Base-by-base conservation (phyloP, 2,888 invertebrate species). In the Selenia dentaria region DNA sequence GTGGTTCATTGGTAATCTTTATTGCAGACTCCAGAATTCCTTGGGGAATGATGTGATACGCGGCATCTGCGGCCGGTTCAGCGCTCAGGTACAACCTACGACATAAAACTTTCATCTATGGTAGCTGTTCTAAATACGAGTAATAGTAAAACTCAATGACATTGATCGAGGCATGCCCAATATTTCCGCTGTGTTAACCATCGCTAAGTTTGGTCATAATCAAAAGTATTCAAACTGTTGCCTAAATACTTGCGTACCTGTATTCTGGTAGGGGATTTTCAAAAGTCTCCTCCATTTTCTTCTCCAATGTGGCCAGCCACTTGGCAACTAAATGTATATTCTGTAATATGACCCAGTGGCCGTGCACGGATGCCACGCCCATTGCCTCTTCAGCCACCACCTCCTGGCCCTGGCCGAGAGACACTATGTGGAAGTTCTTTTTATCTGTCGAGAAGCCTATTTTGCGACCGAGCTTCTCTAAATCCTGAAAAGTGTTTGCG, bases 1-100 rank as follows among this genome's bases (percentile, higher is more conserved):
- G 98, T 0, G 98, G 98, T 79, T 98, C 98, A 67, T 98, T 98
- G 1, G 98, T 98, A 46, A 98, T 98, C 88, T 98, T 98, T 70
- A 98, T 97, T 0, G 97, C 95, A 0, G 97, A 96, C 77, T 98
- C 98, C 18, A 98, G 83, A 63, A 98, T 96, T 11, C 98, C 98
- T 88, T 98, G 95, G 0, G 93, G 94, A 29, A 94, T 91, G n/a
- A 94, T 93, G 61, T 94, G 93, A 60, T 91, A 91, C 0, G 79
- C 80, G 0, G 97, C 93, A 69, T 94, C 92, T 0, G 92, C 83
- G 0, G 96, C 94, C 0, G 98, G 96, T 71, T 98, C 98, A 2
- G 98, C 98, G 68, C 97, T 97, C 55, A 98, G 87, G 70, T 94
- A 98, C 34, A 98, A 87, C 43, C 94, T 92, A 54, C 33, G 16